phyloP scores from a whole-genome alignment of 2,888 invertebrate genomes.

The Mycogona germanica region DNA sequence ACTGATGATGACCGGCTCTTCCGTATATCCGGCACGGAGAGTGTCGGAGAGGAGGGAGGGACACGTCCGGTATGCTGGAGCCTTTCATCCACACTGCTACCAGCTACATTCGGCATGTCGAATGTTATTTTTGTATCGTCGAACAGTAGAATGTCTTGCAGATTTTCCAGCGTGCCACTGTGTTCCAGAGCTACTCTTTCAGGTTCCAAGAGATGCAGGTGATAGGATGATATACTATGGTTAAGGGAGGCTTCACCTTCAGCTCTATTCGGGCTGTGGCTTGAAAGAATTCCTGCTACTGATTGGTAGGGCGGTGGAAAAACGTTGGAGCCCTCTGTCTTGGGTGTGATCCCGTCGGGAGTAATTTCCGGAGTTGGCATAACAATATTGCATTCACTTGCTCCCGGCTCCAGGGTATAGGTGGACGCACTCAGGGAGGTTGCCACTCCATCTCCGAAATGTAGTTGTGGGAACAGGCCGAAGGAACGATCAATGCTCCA shows the following conservation, averaged over 20 bases:
- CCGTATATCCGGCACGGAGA: background rate
- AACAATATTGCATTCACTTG: background rate
- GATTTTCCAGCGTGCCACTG: conserved; percentile 12
- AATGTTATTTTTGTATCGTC: background rate
- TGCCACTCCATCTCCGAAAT: conserved; percentile 9
- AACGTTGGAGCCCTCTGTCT: conserved; percentile 1
- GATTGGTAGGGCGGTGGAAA: conserved; percentile 15
- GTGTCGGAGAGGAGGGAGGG: too few relatives aligned
- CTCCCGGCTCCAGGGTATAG: conserved; percentile 4
- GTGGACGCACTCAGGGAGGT: conserved; percentile 9
- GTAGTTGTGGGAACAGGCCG: conserved; percentile 2
- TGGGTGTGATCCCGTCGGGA: background rate
- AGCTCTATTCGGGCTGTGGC: background rate
- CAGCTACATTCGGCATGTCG: background rate
- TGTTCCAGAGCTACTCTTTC: background rate
- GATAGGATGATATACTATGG: background rate
- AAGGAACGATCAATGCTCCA: conserved; percentile 13
- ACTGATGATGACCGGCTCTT: background rate
- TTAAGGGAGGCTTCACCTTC: background rate
- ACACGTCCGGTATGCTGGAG: background rate
- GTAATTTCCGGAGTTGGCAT: conserved; percentile 3
- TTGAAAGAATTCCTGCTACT: background rate
- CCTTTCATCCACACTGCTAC: background rate
- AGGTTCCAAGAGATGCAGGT: background rate
- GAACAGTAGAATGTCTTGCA: conserved; percentile 8